Evolutionary conservation across 2,888 invertebrate species (phyloP).

Genomic region (Galeopsomyia nigrocyanea): DNA sequence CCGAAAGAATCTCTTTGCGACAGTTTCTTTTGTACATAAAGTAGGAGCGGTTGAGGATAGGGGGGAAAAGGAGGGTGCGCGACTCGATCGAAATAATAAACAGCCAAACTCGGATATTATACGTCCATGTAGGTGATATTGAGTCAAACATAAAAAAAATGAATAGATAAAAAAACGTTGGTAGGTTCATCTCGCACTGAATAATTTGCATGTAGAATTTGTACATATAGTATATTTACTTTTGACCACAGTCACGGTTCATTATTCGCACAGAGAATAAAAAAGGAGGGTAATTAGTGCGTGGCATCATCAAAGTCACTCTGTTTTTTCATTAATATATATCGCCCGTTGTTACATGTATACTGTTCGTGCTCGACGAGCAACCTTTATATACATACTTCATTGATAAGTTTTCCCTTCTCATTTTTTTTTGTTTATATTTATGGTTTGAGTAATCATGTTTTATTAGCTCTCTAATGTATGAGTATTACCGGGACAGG

Average conservation of each 20-base stretch:
- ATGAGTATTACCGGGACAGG: slow-evolving; percentile 39
- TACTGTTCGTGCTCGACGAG: slow-evolving; percentile 41
- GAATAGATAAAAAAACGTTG: too few relatives aligned
- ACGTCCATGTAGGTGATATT: slow-evolving; percentile 40
- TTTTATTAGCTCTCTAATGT: slow-evolving; percentile 48
- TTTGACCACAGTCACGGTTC: slow-evolving; percentile 43
- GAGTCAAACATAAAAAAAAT: slow-evolving; percentile 37
- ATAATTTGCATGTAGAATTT: slow-evolving; percentile 44
- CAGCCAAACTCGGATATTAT: slow-evolving; percentile 38
- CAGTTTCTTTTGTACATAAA: slow-evolving; percentile 47
- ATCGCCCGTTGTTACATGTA: slow-evolving; percentile 40
- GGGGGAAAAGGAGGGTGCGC: slow-evolving; percentile 19
- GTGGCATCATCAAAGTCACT: slow-evolving; percentile 43
- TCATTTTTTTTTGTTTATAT: slow-evolving; percentile 36
- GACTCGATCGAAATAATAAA: slow-evolving; percentile 38
- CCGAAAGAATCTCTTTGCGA: slow-evolving; percentile 61
- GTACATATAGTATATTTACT: slow-evolving; percentile 48
- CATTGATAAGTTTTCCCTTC: slow-evolving; percentile 30
- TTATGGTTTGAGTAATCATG: slow-evolving; percentile 44
- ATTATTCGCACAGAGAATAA: slow-evolving; percentile 45
- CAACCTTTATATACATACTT: slow-evolving; percentile 39
- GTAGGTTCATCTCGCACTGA: slow-evolving; percentile 44
- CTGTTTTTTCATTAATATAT: slow-evolving; percentile 35
- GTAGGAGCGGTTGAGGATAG: background rate
- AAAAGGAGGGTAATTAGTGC: slow-evolving; percentile 40